These are phyloP conservation scores for Drosophila funebris DNA, from an alignment of 1,140 invertebrate genomes.

Conservation along the genomic window DNA sequence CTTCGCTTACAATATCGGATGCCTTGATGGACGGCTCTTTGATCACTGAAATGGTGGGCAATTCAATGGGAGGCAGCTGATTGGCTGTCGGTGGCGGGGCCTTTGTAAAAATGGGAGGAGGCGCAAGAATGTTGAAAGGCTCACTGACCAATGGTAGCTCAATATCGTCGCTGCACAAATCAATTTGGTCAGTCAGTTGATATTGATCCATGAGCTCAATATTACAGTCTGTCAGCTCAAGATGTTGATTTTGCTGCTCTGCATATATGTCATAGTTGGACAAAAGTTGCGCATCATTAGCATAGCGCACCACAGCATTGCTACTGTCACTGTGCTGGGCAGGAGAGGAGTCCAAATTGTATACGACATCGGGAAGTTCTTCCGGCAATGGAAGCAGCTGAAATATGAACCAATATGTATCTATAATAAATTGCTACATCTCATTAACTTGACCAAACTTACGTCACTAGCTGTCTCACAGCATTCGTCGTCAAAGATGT, in stretches of 20 bases:
- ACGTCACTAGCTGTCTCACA: constrained; percentile 55
- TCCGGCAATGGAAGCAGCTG: constrained; percentile 55
- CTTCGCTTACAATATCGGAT: constrained; percentile 56
- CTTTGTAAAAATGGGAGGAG: constrained; percentile 48
- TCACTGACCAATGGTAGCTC: constrained; percentile 59
- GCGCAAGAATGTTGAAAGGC: constrained; percentile 60
- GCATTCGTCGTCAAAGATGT: constrained; percentile 69
- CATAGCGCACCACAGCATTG: constrained; percentile 49
- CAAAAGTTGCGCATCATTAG: constrained; percentile 69
- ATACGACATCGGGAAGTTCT: constrained; percentile 54
- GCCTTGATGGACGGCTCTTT: constrained; percentile 65
- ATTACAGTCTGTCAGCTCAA: constrained; percentile 75
- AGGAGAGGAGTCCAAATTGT: constrained; percentile 60
- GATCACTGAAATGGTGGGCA: constrained; percentile 66
- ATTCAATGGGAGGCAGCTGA: constrained; percentile 61
- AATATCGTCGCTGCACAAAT: constrained; percentile 74
- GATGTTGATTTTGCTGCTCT: constrained; percentile 47
- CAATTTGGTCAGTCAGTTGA: constrained; percentile 75
- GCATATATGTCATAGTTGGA: constrained; percentile 63
- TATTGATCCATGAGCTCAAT: constrained; percentile 80
- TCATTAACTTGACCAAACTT: constrained; percentile 3
- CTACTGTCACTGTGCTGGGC: constrained; percentile 21
- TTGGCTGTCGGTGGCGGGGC: constrained; percentile 26
- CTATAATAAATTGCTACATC: neutral
- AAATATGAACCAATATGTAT: neutral